These are phyloP conservation scores for Folsomia manolachei DNA, from an alignment of 2,888 invertebrate species.

Conservation along the genomic window DNA sequence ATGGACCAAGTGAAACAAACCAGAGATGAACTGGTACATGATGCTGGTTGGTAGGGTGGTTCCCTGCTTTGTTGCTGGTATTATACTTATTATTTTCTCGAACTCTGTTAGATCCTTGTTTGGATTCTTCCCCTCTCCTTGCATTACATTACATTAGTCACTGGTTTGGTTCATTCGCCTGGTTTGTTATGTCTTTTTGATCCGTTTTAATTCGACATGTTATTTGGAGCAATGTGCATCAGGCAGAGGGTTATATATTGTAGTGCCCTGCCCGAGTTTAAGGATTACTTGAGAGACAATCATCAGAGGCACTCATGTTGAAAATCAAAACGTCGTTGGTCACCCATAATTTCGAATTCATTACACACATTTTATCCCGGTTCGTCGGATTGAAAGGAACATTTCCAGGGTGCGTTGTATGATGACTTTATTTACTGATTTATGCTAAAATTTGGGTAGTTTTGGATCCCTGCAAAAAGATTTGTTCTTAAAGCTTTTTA, in stretches of 20 bases:
- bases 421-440: no score
- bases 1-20: constrained; percentile 15
- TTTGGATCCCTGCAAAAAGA: no score
- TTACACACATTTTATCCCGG: constrained; percentile 33
- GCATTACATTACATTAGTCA: not conserved
- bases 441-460: no score
- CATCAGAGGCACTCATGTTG: constrained; percentile 43
- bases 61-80: not conserved
- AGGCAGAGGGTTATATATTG: not conserved
- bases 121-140: not conserved
- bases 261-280: no score
- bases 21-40: constrained; percentile 7
- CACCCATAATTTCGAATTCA: constrained; percentile 48
- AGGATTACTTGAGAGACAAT: constrained; percentile 33
- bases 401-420: no score
- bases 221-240: constrained; percentile 11
- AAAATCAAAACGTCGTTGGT: constrained; percentile 47
- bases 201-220: constrained; percentile 23
- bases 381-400: no score
- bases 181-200: constrained; percentile 23
- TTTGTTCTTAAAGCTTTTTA: no score
- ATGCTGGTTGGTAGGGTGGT: not conserved
- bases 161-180: not conserved
- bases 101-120: not conserved
- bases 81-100: not conserved